Conservation (phyloP, 2,888 invertebrate genomes). For the Plebejus melissa region DNA sequence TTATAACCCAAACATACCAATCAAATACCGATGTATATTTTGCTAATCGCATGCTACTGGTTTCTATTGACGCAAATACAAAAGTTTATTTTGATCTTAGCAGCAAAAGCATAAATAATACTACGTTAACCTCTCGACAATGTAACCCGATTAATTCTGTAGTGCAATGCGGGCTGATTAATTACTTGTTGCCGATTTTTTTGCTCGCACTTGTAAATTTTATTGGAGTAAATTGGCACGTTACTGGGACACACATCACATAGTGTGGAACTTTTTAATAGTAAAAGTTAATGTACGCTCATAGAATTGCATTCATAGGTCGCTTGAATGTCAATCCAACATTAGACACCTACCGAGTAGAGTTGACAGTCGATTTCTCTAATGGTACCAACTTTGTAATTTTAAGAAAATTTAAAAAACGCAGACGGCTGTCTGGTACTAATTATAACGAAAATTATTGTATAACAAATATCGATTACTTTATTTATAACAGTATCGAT, state of each 20-base stretch:
- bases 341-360: too few relatives aligned
- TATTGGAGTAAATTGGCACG: background rate
- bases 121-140: conserved; percentile 19
- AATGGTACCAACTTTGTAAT: too few relatives aligned
- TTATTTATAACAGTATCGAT: background rate
- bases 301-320: background rate
- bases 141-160: conserved; percentile 23
- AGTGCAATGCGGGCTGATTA: conserved; percentile 10
- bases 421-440: too few relatives aligned
- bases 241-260: background rate
- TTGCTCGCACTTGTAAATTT: conserved; percentile 3
- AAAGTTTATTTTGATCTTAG: conserved; percentile 24
- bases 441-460: background rate
- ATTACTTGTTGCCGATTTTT: conserved; percentile 9
- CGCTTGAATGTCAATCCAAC: too few relatives aligned
- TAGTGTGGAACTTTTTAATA: background rate
- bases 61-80: conserved; percentile 22
- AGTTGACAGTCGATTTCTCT: too few relatives aligned
- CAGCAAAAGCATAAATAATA: background rate
- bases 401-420: too few relatives aligned
- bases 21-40: conserved; percentile 1
- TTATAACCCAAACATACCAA: background rate
- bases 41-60: background rate
- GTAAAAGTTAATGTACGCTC: background rate
- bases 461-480: background rate